Evolutionary conservation across 1,140 invertebrate genomes (phyloP).

Genomic region (Tribolium madens): DNA sequence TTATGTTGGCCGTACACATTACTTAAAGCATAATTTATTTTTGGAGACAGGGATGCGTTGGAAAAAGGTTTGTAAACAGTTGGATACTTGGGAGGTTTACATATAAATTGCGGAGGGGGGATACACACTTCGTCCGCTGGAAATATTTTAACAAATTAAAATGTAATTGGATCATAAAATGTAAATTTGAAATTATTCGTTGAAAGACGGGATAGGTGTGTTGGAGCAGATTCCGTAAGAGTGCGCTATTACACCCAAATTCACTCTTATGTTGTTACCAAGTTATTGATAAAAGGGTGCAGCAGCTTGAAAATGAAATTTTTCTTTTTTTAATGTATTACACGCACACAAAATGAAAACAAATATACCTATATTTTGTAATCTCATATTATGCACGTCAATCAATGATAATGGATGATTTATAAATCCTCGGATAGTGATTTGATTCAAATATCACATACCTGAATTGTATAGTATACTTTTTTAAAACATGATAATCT

Average conservation of each 20-base stretch:
- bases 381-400: neutral
- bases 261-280: neutral
- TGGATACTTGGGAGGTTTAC: conserved; percentile 57
- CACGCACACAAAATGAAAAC: neutral
- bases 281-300: neutral
- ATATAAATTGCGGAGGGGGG: conserved; percentile 55
- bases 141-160: conserved; percentile 38
- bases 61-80: conserved; percentile 48
- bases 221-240: too few species aligned
- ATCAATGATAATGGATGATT: conserved; percentile 14
- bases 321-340: neutral
- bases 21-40: conserved; percentile 35
- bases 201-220: too few species aligned
- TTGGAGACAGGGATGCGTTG: conserved; percentile 22
- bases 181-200: too few species aligned
- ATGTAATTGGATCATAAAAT: neutral
- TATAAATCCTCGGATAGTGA: neutral
- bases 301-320: neutral
- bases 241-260: too few species aligned
- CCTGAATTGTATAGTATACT: too few species aligned
- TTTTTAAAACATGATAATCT: neutral
- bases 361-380: conserved; percentile 18
- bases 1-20: conserved; percentile 21
- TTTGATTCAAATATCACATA: too few species aligned
- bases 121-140: conserved; percentile 47